Percentiles rank a stretch among this genome's conserved stretches.
These are phyloP conservation scores for Salticus scenicus DNA, from an alignment of 2,888 invertebrate species.

Conservation along the genomic window DNA sequence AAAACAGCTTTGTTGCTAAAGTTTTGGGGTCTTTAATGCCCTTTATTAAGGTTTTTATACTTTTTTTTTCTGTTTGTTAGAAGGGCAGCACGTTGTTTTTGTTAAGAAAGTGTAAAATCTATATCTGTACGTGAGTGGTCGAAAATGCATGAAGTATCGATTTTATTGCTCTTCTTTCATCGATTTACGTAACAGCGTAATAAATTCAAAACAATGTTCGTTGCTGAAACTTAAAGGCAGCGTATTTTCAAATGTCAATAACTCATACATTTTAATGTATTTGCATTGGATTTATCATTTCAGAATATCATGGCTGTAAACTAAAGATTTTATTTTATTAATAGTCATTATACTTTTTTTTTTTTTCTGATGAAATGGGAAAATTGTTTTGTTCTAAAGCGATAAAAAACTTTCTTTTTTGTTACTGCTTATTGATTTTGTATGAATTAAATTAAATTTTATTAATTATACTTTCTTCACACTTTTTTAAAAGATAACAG, in stretches of 20 bases:
- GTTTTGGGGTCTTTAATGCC: not conserved
- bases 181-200: conserved; percentile 4
- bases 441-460: no score
- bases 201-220: conserved; percentile 12
- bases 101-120: conserved; percentile 14
- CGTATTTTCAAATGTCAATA: not conserved
- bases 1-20: not conserved
- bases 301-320: not conserved
- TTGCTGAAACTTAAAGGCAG: not conserved
- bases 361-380: no score
- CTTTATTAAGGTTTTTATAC: no score
- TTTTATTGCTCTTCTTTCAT: conserved; percentile 14
- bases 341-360: no score
- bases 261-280: not conserved
- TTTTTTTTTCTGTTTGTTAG: not conserved
- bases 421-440: no score
- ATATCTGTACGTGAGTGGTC: not conserved
- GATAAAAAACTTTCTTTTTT: no score
- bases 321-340: no score
- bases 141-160: not conserved
- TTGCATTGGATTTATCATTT: not conserved
- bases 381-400: no score
- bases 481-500: no score
- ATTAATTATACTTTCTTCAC: no score
- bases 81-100: not conserved